A percentile compares a stretch with the other conserved stretches of the same genome.
Evolutionary conservation across 1,140 invertebrate species (phyloP).

Genomic region (Fopius arisanus): DNA sequence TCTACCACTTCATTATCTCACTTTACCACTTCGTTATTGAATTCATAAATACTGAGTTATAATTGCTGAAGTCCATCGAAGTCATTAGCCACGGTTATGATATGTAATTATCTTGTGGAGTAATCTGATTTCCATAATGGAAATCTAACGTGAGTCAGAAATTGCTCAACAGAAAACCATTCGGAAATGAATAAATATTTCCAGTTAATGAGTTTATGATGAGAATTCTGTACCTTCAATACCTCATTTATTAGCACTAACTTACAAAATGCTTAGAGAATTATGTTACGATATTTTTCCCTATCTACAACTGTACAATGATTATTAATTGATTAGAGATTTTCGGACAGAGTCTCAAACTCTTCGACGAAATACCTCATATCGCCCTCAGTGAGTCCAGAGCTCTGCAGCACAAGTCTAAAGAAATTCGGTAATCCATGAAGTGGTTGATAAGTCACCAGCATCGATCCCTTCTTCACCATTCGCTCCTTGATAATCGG

Average conservation of each 20-base stretch:
- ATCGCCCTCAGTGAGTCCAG: constrained; percentile 78
- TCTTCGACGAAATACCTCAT: constrained; percentile 88
- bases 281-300: neutral
- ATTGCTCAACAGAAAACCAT: too few relatives aligned
- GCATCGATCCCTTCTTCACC: constrained; percentile 93
- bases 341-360: constrained; percentile 81
- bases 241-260: neutral
- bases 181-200: too few relatives aligned
- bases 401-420: constrained; percentile 91
- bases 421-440: constrained; percentile 88
- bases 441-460: constrained; percentile 94
- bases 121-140: too few relatives aligned
- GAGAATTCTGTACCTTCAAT: too few relatives aligned
- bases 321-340: constrained; percentile 63
- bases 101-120: too few relatives aligned
- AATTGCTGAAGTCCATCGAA: too few relatives aligned
- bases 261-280: constrained; percentile 7
- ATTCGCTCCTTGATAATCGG: constrained; percentile 93
- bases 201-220: too few relatives aligned
- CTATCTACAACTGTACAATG: constrained; percentile 22
- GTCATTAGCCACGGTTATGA: too few relatives aligned
- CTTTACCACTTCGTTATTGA: too few relatives aligned
- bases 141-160: too few relatives aligned
- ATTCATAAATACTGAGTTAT: too few relatives aligned
- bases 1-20: too few relatives aligned